These are phyloP conservation scores for Drosophila siamana DNA, from an alignment of 2,888 invertebrate genomes.

Conservation along the genomic window DNA sequence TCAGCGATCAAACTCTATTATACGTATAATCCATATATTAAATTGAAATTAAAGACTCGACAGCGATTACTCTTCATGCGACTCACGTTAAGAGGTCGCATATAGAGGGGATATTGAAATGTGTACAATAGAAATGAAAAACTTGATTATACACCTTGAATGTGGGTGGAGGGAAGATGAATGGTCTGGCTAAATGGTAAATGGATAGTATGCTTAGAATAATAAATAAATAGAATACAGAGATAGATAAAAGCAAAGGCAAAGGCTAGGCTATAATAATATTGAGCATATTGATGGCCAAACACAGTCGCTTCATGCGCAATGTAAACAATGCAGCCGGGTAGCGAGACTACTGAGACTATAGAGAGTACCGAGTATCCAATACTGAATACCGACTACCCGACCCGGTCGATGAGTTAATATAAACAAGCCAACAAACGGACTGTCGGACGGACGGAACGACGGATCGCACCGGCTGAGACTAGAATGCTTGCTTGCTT, in stretches of 20 bases:
- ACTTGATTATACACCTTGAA: slow-evolving; percentile 66
- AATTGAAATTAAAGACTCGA: slow-evolving; percentile 7
- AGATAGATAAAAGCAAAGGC: slow-evolving; percentile 34
- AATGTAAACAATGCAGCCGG: slow-evolving; percentile 58
- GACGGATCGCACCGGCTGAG: slow-evolving; percentile 31
- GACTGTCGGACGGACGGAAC: slow-evolving; percentile 7
- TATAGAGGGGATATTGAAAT: slow-evolving; percentile 10
- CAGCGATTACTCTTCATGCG: slow-evolving; percentile 25
- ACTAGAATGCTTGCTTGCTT: slow-evolving; percentile 9
- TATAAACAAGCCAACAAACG: slow-evolving; percentile 56
- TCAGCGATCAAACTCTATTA: background rate
- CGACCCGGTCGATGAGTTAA: slow-evolving; percentile 50
- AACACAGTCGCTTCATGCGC: slow-evolving; percentile 29
- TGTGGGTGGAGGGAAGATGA: slow-evolving; percentile 48
- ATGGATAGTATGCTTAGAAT: slow-evolving; percentile 74
- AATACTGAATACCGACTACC: background rate
- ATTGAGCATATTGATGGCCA: slow-evolving; percentile 47
- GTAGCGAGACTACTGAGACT: slow-evolving; percentile 14
- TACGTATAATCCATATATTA: background rate
- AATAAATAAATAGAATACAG: slow-evolving; percentile 63
- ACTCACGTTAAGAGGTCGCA: slow-evolving; percentile 17
- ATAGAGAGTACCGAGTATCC: slow-evolving; percentile 8
- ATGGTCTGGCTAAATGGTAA: slow-evolving; percentile 58
- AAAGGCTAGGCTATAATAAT: slow-evolving; percentile 29
- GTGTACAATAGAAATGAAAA: slow-evolving; percentile 23